A percentile compares a stretch with the other conserved stretches of the same genome.
Evolutionary conservation across 2,797 vertebrate genomes (phyloP).

Genomic region (Falco rusticolus): DNA sequence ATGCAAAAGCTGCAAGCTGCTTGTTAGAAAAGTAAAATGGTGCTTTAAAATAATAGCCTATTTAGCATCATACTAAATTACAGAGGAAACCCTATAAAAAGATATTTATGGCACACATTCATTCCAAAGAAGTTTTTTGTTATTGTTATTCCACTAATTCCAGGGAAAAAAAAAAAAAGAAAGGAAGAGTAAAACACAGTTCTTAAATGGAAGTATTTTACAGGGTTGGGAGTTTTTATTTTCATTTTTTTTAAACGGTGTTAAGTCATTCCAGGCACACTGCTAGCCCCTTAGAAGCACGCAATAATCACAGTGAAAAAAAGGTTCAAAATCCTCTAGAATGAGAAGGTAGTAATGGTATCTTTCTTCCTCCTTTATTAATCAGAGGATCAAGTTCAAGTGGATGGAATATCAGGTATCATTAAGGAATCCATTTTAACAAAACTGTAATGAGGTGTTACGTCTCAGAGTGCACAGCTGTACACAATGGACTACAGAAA

Average conservation of each 20-base stretch:
- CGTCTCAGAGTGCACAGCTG: not conserved
- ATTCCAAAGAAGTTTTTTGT: not conserved
- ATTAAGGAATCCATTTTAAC: not conserved
- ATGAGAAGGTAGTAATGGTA: not conserved
- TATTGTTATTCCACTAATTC: not conserved
- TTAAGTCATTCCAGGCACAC: not conserved
- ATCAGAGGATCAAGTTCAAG: not conserved
- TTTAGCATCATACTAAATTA: conserved; percentile 38
- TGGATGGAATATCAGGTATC: not conserved
- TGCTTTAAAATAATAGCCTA: conserved; percentile 46
- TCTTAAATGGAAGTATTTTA: not conserved
- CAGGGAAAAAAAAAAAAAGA: not conserved
- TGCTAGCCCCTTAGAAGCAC: not conserved
- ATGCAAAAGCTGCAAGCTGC: conserved; percentile 4
- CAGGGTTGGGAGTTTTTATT: not conserved
- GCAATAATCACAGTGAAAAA: not conserved
- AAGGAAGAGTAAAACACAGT: conserved; percentile 4
- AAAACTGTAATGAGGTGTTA: not conserved
- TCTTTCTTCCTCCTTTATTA: not conserved
- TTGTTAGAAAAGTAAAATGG: not conserved
- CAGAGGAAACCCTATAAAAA: conserved; percentile 7
- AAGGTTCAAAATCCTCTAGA: not conserved
- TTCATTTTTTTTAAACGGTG: not conserved
- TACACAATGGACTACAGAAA: not conserved
- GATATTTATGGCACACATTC: not conserved